Evolutionary conservation across 2,113 vertebrate genomes (phyloP).

Genomic region (Pitta sordida): DNA sequence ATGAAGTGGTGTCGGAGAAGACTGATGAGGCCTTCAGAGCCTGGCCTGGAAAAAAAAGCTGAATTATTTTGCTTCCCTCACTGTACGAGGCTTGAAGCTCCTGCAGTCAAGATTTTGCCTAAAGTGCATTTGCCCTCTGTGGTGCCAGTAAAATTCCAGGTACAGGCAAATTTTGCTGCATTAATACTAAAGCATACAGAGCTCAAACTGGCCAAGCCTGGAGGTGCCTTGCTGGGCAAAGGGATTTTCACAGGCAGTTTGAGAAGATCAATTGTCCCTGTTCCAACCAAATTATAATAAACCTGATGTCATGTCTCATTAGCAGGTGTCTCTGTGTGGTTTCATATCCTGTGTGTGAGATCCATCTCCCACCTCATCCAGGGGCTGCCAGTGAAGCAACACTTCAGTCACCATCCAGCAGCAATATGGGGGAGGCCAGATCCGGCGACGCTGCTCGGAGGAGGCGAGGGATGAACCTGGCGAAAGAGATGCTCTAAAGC

Average conservation of each 20-base stretch:
- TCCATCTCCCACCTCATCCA: neutral
- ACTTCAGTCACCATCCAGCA: neutral
- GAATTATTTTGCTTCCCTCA: neutral
- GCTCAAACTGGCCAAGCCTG: neutral
- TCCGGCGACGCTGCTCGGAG: rapidly evolving
- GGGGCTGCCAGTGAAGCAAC: neutral
- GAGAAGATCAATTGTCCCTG: neutral
- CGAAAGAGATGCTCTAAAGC: neutral
- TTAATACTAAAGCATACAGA: neutral
- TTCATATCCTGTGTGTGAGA: neutral
- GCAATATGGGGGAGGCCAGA: rapidly evolving
- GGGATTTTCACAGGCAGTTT: constrained; percentile 20
- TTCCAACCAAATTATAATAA: constrained; percentile 25
- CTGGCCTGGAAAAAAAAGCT: neutral
- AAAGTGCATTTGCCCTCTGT: neutral
- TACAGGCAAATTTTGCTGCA: neutral
- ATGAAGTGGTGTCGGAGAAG: constrained; percentile 2
- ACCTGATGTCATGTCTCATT: constrained; percentile 14
- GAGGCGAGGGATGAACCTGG: neutral
- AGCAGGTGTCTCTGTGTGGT: neutral
- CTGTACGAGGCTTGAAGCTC: neutral
- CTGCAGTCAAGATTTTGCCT: neutral
- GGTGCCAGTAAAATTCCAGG: neutral
- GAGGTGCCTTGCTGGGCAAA: neutral
- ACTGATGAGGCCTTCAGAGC: neutral